Evolutionary conservation across 53 echinoderm and acorn worm genomes (phyloP), one percentile per base, ranked within the genome.

Genomic region (Actinopyga echinites): DNA sequence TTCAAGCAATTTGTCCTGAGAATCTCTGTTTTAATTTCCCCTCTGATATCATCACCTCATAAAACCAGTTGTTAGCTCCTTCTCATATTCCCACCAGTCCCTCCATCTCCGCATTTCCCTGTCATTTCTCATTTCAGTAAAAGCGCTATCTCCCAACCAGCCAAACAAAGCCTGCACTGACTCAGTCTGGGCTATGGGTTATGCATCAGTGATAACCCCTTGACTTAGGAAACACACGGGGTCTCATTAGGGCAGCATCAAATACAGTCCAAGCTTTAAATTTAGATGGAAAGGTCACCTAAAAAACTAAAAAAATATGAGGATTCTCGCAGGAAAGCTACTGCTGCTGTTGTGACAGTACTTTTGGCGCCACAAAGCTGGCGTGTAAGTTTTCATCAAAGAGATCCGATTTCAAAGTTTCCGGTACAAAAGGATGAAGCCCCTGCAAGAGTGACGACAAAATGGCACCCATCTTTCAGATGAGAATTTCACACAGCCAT

Each of bases 261-360:
- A 68, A 32, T 68, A 32, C 34, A 68, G 35, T 2, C 67, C 38
- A 10, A 68, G 22, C 10, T 36, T 68, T 37, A 68, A 65, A 65
- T 65, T 65, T 65, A 65, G 66, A 65, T 6, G 10, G 6, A 68
- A 68, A 68, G 68, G 68, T 68, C 68, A 68, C 3, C n/a, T 33
- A 17, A 49, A 49, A 49, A 49, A 1, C 17, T 49, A 17, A 49
- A 49, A 49, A 49, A 49, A 49, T 49, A 49, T 34, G 68, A 30
- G 32, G 13, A 68, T 36, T 68, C 68, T 68, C 68, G 2, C 6
- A 68, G 68, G 68, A 34, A 68, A 68, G n/a, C 8, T 20, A 34
- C 20, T 15, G 10, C 7, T 49, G 7, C 34, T 19, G 19, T n/a
- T 20, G 2, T 68, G 13, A 35, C n/a, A 68, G 21, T 20, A n/a